These are phyloP conservation scores for Melinopterus prodromus DNA, from an alignment of 2,888 invertebrate species.

Conservation along the genomic window DNA sequence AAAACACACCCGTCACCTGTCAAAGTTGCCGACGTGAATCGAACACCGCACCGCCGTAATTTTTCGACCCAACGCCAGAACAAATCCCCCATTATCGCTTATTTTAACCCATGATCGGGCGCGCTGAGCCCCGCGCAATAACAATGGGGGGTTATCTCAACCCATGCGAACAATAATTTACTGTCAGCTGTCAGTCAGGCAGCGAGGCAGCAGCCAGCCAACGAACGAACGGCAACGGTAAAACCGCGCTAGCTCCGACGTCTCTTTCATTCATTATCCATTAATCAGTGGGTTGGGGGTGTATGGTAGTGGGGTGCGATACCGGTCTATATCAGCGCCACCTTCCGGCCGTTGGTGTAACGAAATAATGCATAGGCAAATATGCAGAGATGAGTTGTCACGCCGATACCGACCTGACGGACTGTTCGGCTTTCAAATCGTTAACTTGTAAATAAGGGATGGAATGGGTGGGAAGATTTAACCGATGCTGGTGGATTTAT, in stretches of 20 bases:
- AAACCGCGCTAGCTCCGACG: not conserved
- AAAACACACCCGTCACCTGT: not conserved
- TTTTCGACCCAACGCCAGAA: not conserved
- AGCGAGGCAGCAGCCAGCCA: not conserved
- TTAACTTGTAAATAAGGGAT: not conserved
- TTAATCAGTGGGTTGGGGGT: not conserved
- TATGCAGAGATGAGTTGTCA: conserved; percentile 50
- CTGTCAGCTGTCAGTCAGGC: conserved; percentile 4
- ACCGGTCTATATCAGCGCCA: conserved; percentile 4
- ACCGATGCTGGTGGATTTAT: not conserved
- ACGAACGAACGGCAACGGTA: not conserved
- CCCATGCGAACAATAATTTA: not conserved
- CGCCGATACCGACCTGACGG: conserved; percentile 30
- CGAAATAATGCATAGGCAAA: conserved; percentile 43
- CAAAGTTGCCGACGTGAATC: not conserved
- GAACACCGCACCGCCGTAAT: not conserved
- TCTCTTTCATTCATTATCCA: conserved; percentile 4
- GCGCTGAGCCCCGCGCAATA: not conserved
- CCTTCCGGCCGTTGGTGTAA: conserved; percentile 28
- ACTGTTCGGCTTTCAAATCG: not conserved
- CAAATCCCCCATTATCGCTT: conserved; percentile 4
- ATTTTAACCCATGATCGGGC: not conserved
- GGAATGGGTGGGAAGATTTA: not conserved
- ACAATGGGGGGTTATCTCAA: not conserved
- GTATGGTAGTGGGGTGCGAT: not conserved